These are phyloP conservation scores for Archilochus colubris DNA, from an alignment of 2,113 vertebrate genomes.

Conservation along the genomic window DNA sequence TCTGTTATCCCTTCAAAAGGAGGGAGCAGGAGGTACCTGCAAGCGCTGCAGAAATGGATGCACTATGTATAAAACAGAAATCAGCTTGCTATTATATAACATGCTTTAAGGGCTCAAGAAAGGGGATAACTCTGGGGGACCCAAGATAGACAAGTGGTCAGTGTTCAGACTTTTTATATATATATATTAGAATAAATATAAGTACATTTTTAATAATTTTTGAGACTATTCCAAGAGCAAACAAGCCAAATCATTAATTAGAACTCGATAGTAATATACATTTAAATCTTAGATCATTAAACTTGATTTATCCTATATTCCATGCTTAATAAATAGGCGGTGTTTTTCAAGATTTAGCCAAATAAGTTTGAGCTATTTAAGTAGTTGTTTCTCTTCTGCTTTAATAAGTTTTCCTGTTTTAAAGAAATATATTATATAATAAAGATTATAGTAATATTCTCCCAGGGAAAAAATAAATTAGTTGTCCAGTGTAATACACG, in stretches of 20 bases:
- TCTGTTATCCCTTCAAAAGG: background rate
- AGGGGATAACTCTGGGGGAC: background rate
- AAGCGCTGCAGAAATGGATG: background rate
- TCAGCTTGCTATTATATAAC: background rate
- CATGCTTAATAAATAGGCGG: background rate
- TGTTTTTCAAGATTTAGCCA: slow-evolving; percentile 41
- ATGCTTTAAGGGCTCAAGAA: background rate
- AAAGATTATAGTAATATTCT: slow-evolving; percentile 20
- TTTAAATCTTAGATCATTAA: background rate
- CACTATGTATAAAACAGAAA: background rate
- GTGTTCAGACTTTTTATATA: background rate
- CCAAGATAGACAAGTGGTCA: background rate
- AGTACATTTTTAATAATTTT: background rate
- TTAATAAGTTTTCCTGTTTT: slow-evolving; percentile 4
- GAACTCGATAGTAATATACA: background rate
- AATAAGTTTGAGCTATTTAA: slow-evolving; percentile 28
- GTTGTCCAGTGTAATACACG: background rate
- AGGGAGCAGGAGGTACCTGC: background rate
- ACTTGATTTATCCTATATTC: background rate
- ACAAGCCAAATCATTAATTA: slow-evolving; percentile 11
- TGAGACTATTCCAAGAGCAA: background rate
- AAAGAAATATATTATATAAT: slow-evolving; percentile 41
- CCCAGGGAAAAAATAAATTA: background rate
- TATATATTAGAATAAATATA: background rate
- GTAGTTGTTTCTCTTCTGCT: background rate